Evolutionary conservation across 2,113 vertebrate genomes (phyloP), one percentile per base, ranked within the genome.

Genomic region (Aspiorhynchus laticeps): DNA sequence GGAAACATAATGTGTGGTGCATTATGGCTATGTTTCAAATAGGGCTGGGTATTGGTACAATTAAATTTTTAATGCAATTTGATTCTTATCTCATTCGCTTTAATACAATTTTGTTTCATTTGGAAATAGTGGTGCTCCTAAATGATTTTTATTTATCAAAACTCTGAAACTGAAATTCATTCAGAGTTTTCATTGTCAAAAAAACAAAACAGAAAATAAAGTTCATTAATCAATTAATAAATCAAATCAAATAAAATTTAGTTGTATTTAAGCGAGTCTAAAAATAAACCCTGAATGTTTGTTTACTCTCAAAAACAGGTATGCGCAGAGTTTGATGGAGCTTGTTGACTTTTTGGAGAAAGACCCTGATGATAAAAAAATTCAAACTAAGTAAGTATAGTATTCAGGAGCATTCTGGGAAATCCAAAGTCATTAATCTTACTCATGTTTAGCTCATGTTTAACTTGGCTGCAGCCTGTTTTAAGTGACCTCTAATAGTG

Each of bases 271-370:
- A 24, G 7, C 8, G 8, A 11, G 48, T 56, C 19, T 36, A 19
- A 65, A 82, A 36, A 61, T 53, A 88, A 67, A 67, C 28, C 26
- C 26, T 31, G 6, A 15, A 4, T 77, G 11, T 41, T 80, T 36
- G 38, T 78, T 36, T 67, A 24, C 36, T 87, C 90, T 86, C 90
- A 90, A 28, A 67, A 10, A 78, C 90, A 96, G 95, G 95, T 96
- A 96, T 91, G 94, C 95, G 17, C 97, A 97, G 92, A 99, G 98
- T 90, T 92, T 99, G 86, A 93, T 95, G 93, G 98, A 99, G 67
- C 90, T 99, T 65, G 92, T 99, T 77, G 97, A 99, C 46, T 99
- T 99, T 90, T 93, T 97, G 89, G 97, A 97, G 84, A 96, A 95
- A 91, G 96, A 93, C 80, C 95, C 97, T 77, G 94, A 98, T 33